phyloP scores from a whole-genome alignment of 2,888 invertebrate species.

The Ceraclea dissimilis region DNA sequence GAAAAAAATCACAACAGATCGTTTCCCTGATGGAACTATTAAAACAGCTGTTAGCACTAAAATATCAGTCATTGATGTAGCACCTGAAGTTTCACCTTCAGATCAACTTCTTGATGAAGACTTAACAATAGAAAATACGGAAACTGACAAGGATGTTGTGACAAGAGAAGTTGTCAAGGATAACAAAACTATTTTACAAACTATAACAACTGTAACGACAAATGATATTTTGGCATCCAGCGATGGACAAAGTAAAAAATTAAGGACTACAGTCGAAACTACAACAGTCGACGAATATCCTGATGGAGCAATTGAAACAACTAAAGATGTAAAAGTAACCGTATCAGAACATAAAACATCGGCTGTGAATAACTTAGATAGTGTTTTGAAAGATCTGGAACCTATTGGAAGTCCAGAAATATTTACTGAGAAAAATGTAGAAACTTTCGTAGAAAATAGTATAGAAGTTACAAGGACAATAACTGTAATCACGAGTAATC shows the following conservation, averaged over 20 bases:
- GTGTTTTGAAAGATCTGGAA: slow-evolving; percentile 22
- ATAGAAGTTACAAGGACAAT: slow-evolving; percentile 36
- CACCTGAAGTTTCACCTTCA: slow-evolving; percentile 27
- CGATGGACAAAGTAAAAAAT: slow-evolving; percentile 37
- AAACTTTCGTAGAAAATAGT: slow-evolving; percentile 34
- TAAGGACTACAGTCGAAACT: slow-evolving; percentile 40
- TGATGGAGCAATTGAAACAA: slow-evolving; percentile 39
- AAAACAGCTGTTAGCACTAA: slow-evolving; percentile 39
- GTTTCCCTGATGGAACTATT: slow-evolving; percentile 43
- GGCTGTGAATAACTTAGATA: slow-evolving; percentile 22
- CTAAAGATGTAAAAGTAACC: slow-evolving; percentile 41
- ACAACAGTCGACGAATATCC: slow-evolving; percentile 38
- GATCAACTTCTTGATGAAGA: slow-evolving; percentile 34
- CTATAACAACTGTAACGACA: slow-evolving; percentile 38
- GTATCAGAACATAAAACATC: slow-evolving; percentile 35
- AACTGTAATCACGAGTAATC: slow-evolving; percentile 35
- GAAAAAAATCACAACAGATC: slow-evolving; percentile 38
- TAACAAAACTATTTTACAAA: slow-evolving; percentile 37
- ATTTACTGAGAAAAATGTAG: slow-evolving; percentile 31
- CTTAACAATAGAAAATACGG: slow-evolving; percentile 34
- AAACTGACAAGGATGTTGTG: slow-evolving; percentile 34
- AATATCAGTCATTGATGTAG: slow-evolving; percentile 38
- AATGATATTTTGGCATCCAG: slow-evolving; percentile 36
- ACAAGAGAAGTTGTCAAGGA: slow-evolving; percentile 35
- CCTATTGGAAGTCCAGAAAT: slow-evolving; percentile 32